Conservation (phyloP, 2,797 vertebrate genomes). For the Danio kyathit region DNA sequence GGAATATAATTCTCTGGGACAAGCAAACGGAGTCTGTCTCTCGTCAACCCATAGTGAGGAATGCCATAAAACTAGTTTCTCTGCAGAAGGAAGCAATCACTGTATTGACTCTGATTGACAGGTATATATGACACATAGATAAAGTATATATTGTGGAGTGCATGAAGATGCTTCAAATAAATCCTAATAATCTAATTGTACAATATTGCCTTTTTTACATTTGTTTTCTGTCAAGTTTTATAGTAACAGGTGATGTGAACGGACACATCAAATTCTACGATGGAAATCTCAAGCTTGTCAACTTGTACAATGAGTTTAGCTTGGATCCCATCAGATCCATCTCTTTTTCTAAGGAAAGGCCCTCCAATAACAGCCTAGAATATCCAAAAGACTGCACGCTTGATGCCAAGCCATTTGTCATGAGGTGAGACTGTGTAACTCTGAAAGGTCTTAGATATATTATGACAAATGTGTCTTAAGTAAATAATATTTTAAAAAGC, state of each 20-base stretch:
- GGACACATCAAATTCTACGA: slow-evolving; percentile 89
- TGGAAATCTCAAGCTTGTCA: slow-evolving; percentile 76
- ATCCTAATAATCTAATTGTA: not conserved
- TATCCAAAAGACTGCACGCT: slow-evolving; percentile 66
- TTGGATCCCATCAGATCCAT: slow-evolving; percentile 84
- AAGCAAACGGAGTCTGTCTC: not conserved
- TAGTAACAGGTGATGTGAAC: slow-evolving; percentile 86
- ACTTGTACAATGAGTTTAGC: slow-evolving; percentile 77
- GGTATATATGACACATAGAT: slow-evolving; percentile 69
- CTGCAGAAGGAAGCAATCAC: slow-evolving; percentile 86
- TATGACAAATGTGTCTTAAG: not conserved
- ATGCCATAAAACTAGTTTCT: slow-evolving; percentile 76
- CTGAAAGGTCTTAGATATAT: not conserved
- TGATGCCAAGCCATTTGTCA: slow-evolving; percentile 67
- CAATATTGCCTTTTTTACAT: too few relatives aligned
- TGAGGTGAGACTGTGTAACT: slow-evolving; percentile 77
- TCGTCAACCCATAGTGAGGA: slow-evolving; percentile 50
- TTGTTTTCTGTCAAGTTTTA: slow-evolving; percentile 73
- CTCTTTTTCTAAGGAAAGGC: slow-evolving; percentile 83
- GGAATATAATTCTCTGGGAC: slow-evolving; percentile 87
- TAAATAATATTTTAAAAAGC: not conserved
- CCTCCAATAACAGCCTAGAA: slow-evolving; percentile 31
- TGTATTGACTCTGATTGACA: slow-evolving; percentile 78
- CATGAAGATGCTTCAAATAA: not conserved
- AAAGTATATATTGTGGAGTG: too few relatives aligned